Evolutionary conservation across 2,888 invertebrate genomes (phyloP), one percentile per base, ranked within the genome.

Genomic region (Criorhina ranunculi): DNA sequence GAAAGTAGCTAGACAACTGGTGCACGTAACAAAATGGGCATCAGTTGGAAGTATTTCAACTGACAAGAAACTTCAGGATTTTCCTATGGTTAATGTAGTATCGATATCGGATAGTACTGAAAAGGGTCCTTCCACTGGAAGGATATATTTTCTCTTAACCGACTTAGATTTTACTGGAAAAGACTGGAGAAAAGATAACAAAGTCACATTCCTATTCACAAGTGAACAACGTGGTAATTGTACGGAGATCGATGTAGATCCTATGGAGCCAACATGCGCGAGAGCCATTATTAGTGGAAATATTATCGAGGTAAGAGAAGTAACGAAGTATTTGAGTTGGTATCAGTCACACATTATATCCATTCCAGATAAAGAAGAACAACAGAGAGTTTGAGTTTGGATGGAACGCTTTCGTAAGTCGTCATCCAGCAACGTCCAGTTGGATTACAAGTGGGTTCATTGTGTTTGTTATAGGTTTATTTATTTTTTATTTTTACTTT

Each of bases 71-170:
- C 87, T 91, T 9, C 78, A 88, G 7, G 90, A 89, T 17, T 92
- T 89, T 86, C 92, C 92, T 17, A 92, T 92, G 90, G 92, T 92
- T 1, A 92, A 92, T 87, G 88, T 92, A 5, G 89, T 92, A n/a
- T 90, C 92, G 0, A 88, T 91, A n/a, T 90, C 91, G 40, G 92
- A 92, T 67, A 90, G 89, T 44, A 87, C 87, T 53, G 75, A 15
- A 4, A 64, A 75, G 7, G 89, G 80, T 0, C 64, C 81, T 12
- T 91, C 92, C 0, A 91, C 92, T 5, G 92, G 92, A 11, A 73
- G 78, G 4, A 90, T 92, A 86, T 91, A 88, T 33, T 92, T 92
- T 60, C 73, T 91, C 75, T 87, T 92, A 29, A 91, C 91, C 2
- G 90, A 90, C 83, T 86, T 92, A 81, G 92, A 92, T 86, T 92